Evolutionary conservation across 2,113 vertebrate genomes (phyloP), one percentile per base, ranked within the genome.

Genomic region (Amblyornis subalaris): DNA sequence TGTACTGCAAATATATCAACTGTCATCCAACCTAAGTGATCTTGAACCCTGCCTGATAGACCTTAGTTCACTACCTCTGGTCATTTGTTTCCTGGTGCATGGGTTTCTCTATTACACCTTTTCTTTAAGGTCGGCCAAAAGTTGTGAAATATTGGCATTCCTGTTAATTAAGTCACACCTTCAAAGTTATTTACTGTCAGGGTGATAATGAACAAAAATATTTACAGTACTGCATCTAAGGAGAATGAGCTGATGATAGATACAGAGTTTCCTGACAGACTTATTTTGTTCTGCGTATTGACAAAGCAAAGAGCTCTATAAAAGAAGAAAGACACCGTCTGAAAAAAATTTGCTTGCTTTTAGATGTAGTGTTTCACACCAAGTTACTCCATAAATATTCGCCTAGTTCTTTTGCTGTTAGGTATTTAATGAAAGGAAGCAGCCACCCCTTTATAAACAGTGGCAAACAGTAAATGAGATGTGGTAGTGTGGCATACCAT

Each of bases 151-250:
- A 88, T 42, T 83, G 28, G 62, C 76, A 88, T 95, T 89, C 76
- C 48, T 91, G 33, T 87, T 83, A 86, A 93, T 96, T 79, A 91
- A 94, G 80, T 97, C 85, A 90, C 90, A 95, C 95, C 85, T 97
- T 92, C 64, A 62, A 93, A 94, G 93, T 88, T 96, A 94, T 95
- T 97, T 97, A 94, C 79, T 94, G 86, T 87, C 65, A 90, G 53
- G 11, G 38, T 88, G 94, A 96, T 96, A 96, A 92, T 91, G 55
- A 95, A 91, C 81, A 94, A 95, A 96, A 96, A 94, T 97, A 97
- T 95, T 97, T 97, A 94, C 91, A 75, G 70, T 93, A 58, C 64
- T 95, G 74, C 82, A 87, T 83, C 47, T 96, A 69, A 76, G 71
- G 88, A 86, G 57, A 89, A 70, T 22, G 40, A 95, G 67, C 85